Evolutionary conservation across 2,888 invertebrate species (phyloP).

Genomic region (Epistrophe grossulariae): DNA sequence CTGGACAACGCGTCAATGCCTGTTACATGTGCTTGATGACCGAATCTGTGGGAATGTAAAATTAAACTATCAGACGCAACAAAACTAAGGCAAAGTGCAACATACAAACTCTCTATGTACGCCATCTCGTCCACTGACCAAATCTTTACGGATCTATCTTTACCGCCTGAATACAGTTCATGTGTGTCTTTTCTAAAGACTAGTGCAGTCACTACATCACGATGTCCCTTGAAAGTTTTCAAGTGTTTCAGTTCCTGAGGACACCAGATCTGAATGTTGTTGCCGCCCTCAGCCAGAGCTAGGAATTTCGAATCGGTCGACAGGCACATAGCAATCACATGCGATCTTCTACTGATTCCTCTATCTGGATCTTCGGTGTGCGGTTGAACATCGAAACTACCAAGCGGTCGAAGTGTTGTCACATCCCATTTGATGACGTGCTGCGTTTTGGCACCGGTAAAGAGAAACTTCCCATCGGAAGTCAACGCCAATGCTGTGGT

Average conservation of each 20-base stretch:
- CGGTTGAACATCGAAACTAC: conserved; percentile 83
- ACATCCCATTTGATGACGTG: conserved; percentile 93
- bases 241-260: conserved; percentile 90
- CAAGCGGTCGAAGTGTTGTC: conserved; percentile 87
- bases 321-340: conserved; percentile 88
- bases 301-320: conserved; percentile 93
- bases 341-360: conserved; percentile 80
- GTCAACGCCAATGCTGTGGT: conserved; percentile 93
- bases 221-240: conserved; percentile 92
- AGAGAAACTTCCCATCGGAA: conserved; percentile 89
- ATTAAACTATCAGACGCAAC: background rate
- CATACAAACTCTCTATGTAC: conserved; percentile 95
- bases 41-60: conserved; percentile 85
- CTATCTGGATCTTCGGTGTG: conserved; percentile 83
- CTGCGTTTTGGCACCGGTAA: conserved; percentile 95
- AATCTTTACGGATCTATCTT: conserved; percentile 93
- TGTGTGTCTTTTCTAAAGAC: conserved; percentile 94
- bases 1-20: conserved; percentile 94
- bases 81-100: background rate
- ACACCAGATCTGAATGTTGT: conserved; percentile 93
- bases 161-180: conserved; percentile 91
- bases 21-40: conserved; percentile 94
- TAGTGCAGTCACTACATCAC: conserved; percentile 89
- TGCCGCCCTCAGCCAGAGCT: conserved; percentile 88
- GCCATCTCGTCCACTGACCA: conserved; percentile 99